Evolutionary conservation across 1,140 invertebrate genomes (phyloP).

Genomic region (Atopsyche davidsoni): DNA sequence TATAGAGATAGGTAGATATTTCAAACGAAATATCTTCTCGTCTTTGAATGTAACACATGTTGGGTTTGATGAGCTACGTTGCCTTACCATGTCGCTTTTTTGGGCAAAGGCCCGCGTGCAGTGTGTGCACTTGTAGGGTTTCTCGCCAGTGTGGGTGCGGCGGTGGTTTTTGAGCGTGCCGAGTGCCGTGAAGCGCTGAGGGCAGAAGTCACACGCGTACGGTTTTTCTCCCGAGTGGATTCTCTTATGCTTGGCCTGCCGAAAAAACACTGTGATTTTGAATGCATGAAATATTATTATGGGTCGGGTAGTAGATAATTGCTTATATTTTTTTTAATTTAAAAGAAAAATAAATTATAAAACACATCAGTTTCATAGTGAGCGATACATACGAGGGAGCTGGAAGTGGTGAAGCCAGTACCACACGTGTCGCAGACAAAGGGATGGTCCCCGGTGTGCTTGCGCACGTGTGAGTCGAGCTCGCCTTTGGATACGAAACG

Average conservation of each 20-base stretch:
- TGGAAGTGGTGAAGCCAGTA: slow-evolving; percentile 63
- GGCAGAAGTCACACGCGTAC: slow-evolving; percentile 79
- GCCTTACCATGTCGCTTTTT: slow-evolving; percentile 26
- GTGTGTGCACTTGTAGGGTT: slow-evolving; percentile 47
- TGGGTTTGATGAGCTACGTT: background rate
- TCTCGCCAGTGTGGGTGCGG: slow-evolving; percentile 67
- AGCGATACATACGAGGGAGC: slow-evolving; percentile 54
- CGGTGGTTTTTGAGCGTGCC: slow-evolving; percentile 60
- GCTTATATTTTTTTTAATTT: too few relatives aligned
- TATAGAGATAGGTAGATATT: background rate
- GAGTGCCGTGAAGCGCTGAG: slow-evolving; percentile 66
- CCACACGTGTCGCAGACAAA: slow-evolving; percentile 61
- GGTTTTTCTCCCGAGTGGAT: slow-evolving; percentile 73
- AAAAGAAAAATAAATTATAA: too few relatives aligned
- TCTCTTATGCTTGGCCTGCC: slow-evolving; percentile 59
- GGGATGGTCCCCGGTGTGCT: slow-evolving; percentile 53
- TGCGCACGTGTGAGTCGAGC: slow-evolving; percentile 46
- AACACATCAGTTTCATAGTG: too few relatives aligned
- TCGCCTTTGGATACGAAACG: slow-evolving; percentile 39
- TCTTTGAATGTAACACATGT: background rate
- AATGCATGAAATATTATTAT: background rate
- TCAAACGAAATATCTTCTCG: too few relatives aligned
- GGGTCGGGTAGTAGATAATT: slow-evolving; percentile 59
- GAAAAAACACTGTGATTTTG: background rate
- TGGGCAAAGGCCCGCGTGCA: slow-evolving; percentile 25